Evolutionary conservation across 1,140 invertebrate species (phyloP).

Genomic region (Platorchestia sp.): DNA sequence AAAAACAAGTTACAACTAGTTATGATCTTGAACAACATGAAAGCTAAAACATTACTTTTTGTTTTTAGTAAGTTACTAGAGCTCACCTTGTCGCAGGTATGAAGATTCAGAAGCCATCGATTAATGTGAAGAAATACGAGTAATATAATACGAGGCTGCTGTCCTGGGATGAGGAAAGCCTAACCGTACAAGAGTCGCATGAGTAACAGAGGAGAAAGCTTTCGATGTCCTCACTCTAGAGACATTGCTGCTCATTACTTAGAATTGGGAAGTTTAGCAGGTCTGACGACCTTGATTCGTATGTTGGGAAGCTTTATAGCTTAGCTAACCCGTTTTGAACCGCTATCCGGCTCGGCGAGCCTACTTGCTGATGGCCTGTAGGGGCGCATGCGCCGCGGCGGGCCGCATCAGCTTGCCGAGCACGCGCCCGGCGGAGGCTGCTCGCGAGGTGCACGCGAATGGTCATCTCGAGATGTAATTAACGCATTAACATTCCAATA

Average conservation of each 20-base stretch:
- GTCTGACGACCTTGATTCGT: background rate
- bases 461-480: background rate
- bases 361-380: background rate
- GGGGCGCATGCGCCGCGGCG: background rate
- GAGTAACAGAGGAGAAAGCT: background rate
- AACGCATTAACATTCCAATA: background rate
- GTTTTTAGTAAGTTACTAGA: background rate
- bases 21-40: background rate
- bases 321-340: too few species aligned
- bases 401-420: background rate
- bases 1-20: background rate
- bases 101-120: background rate
- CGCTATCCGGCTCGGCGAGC: too few species aligned
- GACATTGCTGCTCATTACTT: background rate
- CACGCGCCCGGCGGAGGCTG: background rate
- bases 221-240: background rate
- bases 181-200: background rate
- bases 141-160: background rate
- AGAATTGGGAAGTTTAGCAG: background rate
- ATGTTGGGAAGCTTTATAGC: background rate
- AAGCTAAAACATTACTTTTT: background rate
- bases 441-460: background rate
- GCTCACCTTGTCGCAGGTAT: too few species aligned
- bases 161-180: background rate
- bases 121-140: background rate